These are phyloP conservation scores for Caiman crocodilus DNA, from an alignment of 2,797 vertebrate genomes.

Conservation along the genomic window DNA sequence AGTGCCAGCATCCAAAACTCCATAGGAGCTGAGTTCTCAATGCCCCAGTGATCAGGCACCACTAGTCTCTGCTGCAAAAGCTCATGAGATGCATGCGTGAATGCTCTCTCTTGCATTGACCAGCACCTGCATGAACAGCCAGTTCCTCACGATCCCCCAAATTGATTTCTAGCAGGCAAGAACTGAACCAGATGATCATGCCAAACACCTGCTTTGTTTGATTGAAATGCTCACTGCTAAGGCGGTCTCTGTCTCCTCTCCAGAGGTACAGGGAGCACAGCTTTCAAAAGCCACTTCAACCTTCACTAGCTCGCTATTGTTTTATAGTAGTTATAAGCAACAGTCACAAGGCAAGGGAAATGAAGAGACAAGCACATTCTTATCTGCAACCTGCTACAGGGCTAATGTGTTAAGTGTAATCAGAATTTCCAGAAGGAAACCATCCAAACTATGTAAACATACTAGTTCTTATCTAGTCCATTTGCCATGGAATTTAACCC, in stretches of 20 bases:
- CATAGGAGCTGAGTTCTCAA: not conserved
- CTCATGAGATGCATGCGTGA: no score
- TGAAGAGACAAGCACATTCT: not conserved
- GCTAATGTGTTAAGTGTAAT: constrained; percentile 28
- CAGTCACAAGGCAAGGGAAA: not conserved
- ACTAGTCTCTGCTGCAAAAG: no score
- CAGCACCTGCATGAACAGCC: not conserved
- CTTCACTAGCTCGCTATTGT: not conserved
- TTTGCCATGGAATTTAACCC: constrained; percentile 41
- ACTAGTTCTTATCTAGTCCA: constrained; percentile 16
- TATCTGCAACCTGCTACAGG: not conserved
- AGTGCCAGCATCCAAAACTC: not conserved
- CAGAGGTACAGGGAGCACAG: not conserved
- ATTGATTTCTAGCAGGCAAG: not conserved
- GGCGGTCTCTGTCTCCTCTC: not conserved
- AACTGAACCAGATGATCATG: not conserved
- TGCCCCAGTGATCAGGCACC: not conserved
- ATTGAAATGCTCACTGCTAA: not conserved
- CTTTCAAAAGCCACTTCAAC: not conserved
- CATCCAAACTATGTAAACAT: constrained; percentile 56
- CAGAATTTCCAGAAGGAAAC: constrained; percentile 32
- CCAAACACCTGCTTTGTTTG: not conserved
- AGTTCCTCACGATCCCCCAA: not conserved
- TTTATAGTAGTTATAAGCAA: not conserved
- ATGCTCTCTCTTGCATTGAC: not conserved